Evolutionary conservation across 2,888 invertebrate genomes (phyloP).

Genomic region (Tryphoninae sp.): DNA sequence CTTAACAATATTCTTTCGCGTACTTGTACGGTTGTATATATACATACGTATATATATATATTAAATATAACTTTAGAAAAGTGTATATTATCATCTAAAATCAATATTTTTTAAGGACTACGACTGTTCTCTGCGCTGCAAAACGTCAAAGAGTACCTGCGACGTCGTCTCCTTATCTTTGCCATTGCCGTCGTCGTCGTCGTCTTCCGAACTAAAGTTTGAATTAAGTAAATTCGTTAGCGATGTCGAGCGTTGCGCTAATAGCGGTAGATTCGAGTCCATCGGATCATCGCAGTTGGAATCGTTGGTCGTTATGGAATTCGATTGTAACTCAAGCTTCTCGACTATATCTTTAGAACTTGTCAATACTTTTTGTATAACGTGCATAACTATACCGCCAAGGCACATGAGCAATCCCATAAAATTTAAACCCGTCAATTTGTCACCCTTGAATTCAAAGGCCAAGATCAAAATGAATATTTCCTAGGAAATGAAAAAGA

Average conservation of each 20-base stretch:
- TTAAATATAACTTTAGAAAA: conserved; percentile 53
- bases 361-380: conserved; percentile 86
- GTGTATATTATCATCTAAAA: conserved; percentile 47
- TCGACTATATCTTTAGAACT: conserved; percentile 72
- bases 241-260: conserved; percentile 78
- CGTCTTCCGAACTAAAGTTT: conserved; percentile 79
- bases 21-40: conserved; percentile 12
- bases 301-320: conserved; percentile 70
- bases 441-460: conserved; percentile 92
- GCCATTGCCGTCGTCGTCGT: conserved; percentile 69
- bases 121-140: conserved; percentile 79
- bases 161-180: conserved; percentile 81
- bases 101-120: conserved; percentile 52
- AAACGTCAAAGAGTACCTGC: conserved; percentile 82
- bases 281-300: conserved; percentile 72
- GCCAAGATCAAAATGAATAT: conserved; percentile 95
- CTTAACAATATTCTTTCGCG: conserved; percentile 40
- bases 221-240: conserved; percentile 78
- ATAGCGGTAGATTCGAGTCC: conserved; percentile 77
- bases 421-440: conserved; percentile 90
- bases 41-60: conserved; percentile 22
- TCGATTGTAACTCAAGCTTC: conserved; percentile 76
- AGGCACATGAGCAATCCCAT: conserved; percentile 94
- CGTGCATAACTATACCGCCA: conserved; percentile 93
- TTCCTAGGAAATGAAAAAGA: conserved; percentile 86